Evolutionary conservation across 2,888 invertebrate species (phyloP), one percentile per base, ranked within the genome.

Genomic region (Eubasilissa splendida): DNA sequence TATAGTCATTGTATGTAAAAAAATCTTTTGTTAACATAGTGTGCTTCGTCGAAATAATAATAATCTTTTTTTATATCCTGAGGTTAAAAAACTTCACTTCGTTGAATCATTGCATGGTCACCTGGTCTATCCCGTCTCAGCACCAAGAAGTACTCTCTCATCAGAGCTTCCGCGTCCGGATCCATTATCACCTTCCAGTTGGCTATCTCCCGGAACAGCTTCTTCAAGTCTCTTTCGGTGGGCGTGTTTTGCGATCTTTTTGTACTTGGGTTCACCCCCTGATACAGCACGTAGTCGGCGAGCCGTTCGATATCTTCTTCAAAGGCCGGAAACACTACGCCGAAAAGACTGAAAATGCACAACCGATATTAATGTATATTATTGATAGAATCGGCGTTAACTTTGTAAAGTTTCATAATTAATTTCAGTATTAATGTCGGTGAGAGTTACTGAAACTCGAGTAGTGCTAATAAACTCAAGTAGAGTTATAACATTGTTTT

Each of bases 121-220:
- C 82, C 78, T 56, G 80, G 75, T 75, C 77, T 71, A 42, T 82
- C 80, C 53, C 78, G 80, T 14, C 82, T n/a, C n/a, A 82, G 9
- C 4, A 75, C 68, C 9, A 80, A 53, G 52, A 82, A 82, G 63
- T 82, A 82, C n/a, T 82, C 59, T 42, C 58, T 80, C 56, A 82
- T 22, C 31, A 80, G 60, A 3, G 14, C 7, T 59, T 80, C 82
- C 2, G 82, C 68, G 1, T 54, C 22, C 4, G 65, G 50, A 10
- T 74, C 63, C 65, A 80, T 52, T 10, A n/a, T 14, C 4, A 82
- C 82, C 22, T 50, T 74, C 74, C 78, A 78, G 31, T 76, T 76
- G 22, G 58, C 53, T 7, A 63, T 80, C 54, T 66, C 54, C 50
- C 31, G 10, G 52, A 70, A 71, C 31, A 80, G 42, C 50, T 80